A percentile compares a stretch with the other conserved stretches of the same genome.
Conservation (phyloP, 2,888 invertebrate genomes). For the Meta bourneti region DNA sequence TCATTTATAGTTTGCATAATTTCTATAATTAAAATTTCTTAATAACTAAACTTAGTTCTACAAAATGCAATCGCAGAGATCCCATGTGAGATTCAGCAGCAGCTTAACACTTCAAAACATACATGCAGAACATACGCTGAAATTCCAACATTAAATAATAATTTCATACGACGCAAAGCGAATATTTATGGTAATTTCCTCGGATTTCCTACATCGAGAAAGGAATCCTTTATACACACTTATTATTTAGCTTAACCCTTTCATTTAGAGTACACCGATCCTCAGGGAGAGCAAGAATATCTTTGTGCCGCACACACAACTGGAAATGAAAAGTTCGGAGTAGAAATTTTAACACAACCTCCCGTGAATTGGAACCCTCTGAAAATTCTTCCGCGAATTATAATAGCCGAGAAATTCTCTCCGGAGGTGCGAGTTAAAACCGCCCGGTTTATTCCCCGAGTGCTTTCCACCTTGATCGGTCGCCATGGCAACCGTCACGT, state of each 20-base stretch:
- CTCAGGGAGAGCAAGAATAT: constrained; percentile 2
- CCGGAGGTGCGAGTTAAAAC: constrained; percentile 52
- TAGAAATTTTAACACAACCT: not conserved
- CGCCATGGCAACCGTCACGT: constrained; percentile 67
- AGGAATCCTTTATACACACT: not conserved
- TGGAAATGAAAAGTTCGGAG: constrained; percentile 23
- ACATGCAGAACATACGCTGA: not conserved
- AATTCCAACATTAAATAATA: not conserved
- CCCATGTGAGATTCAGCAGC: no score
- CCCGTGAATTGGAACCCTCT: constrained; percentile 12
- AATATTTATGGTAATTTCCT: constrained; percentile 26
- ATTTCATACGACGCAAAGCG: not conserved
- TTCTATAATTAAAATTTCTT: no score
- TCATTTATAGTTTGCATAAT: no score
- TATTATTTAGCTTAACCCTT: constrained; percentile 28
- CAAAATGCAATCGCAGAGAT: no score
- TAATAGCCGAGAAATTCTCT: constrained; percentile 54
- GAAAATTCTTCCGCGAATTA: constrained; percentile 56
- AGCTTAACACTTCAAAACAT: no score
- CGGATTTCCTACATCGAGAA: not conserved
- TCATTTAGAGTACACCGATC: not conserved
- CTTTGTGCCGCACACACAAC: not conserved
- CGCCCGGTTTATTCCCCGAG: constrained; percentile 59
- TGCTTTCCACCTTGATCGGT: constrained; percentile 75
- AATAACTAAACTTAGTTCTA: no score